These are phyloP conservation scores for Chondrosia reniformis DNA, from an alignment of 37 sponge, comb jelly and placozoan species.

Conservation along the genomic window DNA sequence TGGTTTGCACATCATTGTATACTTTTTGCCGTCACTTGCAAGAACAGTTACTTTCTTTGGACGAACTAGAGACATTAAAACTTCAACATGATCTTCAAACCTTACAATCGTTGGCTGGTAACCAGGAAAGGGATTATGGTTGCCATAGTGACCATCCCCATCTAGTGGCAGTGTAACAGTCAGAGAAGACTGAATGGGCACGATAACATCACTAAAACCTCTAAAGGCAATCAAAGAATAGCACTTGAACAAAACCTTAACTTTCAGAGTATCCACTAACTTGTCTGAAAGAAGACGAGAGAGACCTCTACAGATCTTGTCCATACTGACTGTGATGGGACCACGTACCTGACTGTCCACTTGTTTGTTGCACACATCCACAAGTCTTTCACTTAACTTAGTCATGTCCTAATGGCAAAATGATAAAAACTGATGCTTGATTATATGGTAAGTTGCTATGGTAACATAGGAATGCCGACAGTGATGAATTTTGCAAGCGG, in stretches of 20 bases:
- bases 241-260: neutral
- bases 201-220: constrained; percentile 78
- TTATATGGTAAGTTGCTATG: too few species aligned
- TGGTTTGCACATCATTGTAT: constrained; percentile 80
- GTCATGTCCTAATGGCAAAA: constrained; percentile 48
- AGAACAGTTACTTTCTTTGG: constrained; percentile 88
- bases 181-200: constrained; percentile 79
- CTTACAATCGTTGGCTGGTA: constrained; percentile 65
- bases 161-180: constrained; percentile 80
- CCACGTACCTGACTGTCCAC: constrained; percentile 21
- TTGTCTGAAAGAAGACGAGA: constrained; percentile 48
- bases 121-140: constrained; percentile 85
- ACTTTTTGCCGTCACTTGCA: constrained; percentile 82
- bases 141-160: constrained; percentile 14
- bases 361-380: constrained; percentile 71
- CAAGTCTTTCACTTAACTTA: constrained; percentile 51
- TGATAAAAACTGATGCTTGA: too few species aligned
- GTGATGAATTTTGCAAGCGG: neutral
- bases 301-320: constrained; percentile 57
- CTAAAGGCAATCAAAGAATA: constrained; percentile 19
- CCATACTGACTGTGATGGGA: constrained; percentile 49
- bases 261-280: constrained; percentile 13
- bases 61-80: constrained; percentile 72
- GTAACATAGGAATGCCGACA: neutral
- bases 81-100: constrained; percentile 83